Percentiles rank a stretch among this genome's conserved stretches.
Conservation (phyloP, 2,888 invertebrate species). For the Emmelina monodactyla region DNA sequence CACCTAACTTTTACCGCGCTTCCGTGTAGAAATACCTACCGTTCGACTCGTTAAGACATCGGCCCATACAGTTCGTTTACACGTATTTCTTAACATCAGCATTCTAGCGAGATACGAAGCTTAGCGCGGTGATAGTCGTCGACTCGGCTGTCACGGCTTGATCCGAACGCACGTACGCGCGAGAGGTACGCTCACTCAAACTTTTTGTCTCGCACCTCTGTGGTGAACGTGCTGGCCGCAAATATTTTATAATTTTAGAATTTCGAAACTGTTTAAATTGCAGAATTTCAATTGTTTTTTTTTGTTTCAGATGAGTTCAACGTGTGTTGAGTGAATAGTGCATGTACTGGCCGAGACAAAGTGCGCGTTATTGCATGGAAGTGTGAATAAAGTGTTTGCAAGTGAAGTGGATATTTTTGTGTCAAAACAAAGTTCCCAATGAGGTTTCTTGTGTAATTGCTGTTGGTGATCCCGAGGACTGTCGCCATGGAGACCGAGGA, state of each 20-base stretch:
- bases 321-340: constrained; percentile 41
- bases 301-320: constrained; percentile 61
- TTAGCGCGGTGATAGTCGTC: constrained; percentile 26
- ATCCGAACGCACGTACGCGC: constrained; percentile 41
- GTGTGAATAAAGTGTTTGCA: constrained; percentile 59
- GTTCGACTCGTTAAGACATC: constrained; percentile 39
- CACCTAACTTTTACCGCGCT: constrained; percentile 2
- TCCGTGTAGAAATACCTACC: constrained; percentile 12
- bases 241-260: constrained; percentile 3
- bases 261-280: constrained; percentile 10
- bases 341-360: constrained; percentile 25
- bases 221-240: constrained; percentile 2
- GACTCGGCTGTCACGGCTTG: constrained; percentile 41
- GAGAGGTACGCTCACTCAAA: neutral
- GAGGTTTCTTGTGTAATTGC: constrained; percentile 52
- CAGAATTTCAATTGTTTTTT: constrained; percentile 22
- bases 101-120: constrained; percentile 37
- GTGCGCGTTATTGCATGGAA: constrained; percentile 31
- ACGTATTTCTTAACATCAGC: constrained; percentile 48
- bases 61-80: constrained; percentile 25
- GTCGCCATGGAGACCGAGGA: constrained; percentile 83
- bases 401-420: constrained; percentile 43
- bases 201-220: constrained; percentile 4
- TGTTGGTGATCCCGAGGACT: constrained; percentile 22
- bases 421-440: constrained; percentile 35